A percentile compares a stretch with the other conserved stretches of the same genome.
These are phyloP conservation scores for Heterodera carotae DNA, from an alignment of 1,140 invertebrate genomes.

Conservation along the genomic window DNA sequence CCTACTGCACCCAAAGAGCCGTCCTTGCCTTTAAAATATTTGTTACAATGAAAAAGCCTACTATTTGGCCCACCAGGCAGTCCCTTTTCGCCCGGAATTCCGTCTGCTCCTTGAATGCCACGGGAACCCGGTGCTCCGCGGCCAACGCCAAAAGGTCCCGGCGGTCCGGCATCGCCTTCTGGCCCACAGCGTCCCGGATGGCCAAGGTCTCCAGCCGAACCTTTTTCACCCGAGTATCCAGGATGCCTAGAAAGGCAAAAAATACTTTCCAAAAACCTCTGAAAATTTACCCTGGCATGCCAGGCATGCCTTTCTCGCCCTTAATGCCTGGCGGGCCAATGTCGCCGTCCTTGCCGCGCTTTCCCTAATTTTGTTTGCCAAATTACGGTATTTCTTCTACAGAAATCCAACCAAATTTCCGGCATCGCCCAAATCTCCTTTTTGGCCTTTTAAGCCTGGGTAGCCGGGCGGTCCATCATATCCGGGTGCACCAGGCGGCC, in stretches of 20 bases:
- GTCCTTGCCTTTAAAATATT: conserved; percentile 46
- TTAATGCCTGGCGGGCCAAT: conserved; percentile 56
- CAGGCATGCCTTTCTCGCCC: conserved; percentile 56
- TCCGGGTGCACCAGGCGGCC: conserved; percentile 56
- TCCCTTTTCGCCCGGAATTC: conserved; percentile 61
- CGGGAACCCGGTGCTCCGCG: conserved; percentile 53
- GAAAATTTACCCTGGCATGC: conserved; percentile 32
- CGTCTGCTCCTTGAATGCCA: conserved; percentile 60
- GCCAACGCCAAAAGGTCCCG: conserved; percentile 58
- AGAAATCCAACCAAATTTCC: conserved; percentile 49
- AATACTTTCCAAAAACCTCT: not conserved
- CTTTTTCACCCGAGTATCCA: conserved; percentile 40
- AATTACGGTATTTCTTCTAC: not conserved
- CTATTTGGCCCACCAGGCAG: conserved; percentile 39
- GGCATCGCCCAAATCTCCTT: conserved; percentile 61
- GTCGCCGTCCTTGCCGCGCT: conserved; percentile 60
- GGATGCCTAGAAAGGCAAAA: not conserved
- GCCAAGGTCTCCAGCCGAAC: conserved; percentile 52
- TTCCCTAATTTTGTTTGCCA: conserved; percentile 45
- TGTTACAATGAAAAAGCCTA: not conserved
- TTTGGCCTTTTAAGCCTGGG: conserved; percentile 60
- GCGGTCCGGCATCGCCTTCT: conserved; percentile 62
- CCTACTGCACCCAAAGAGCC: conserved; percentile 59
- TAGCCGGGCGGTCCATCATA: conserved; percentile 60
- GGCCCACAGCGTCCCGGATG: conserved; percentile 59